These are phyloP conservation scores for Corvus cornix DNA, from an alignment of 2,113 vertebrate genomes.

Conservation along the genomic window DNA sequence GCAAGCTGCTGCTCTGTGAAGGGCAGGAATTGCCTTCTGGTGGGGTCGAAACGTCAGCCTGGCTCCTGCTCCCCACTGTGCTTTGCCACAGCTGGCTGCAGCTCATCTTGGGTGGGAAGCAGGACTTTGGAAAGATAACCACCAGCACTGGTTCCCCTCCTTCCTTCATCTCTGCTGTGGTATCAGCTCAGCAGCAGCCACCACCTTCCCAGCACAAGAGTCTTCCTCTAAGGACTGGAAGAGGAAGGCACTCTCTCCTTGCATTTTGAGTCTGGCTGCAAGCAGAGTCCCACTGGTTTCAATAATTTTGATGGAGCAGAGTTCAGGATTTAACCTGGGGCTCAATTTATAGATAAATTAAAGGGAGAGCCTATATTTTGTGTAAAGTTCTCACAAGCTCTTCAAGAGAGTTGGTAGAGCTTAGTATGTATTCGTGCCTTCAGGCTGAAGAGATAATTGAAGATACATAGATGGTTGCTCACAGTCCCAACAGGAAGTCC, in stretches of 20 bases:
- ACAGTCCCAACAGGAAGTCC: neutral
- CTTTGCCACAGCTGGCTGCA: neutral
- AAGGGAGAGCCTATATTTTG: neutral
- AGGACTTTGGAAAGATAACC: neutral
- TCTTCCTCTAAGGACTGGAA: neutral
- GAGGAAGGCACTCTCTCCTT: neutral
- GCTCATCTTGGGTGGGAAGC: neutral
- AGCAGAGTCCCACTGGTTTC: neutral
- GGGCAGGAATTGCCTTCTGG: neutral
- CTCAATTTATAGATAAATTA: neutral
- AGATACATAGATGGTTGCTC: neutral
- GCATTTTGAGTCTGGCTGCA: neutral
- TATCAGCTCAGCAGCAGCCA: neutral
- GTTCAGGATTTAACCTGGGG: fast-evolving
- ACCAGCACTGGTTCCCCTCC: fast-evolving
- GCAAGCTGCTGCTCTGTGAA: neutral
- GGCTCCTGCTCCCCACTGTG: neutral
- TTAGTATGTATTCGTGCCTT: neutral
- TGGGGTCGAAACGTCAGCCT: neutral
- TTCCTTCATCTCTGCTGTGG: neutral
- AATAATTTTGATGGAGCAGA: neutral
- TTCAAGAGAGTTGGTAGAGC: neutral
- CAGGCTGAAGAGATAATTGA: neutral
- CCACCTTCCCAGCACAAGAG: neutral
- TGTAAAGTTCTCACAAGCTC: neutral